Conservation (phyloP, 2,888 invertebrate genomes). For the Allolobophora icterica region DNA sequence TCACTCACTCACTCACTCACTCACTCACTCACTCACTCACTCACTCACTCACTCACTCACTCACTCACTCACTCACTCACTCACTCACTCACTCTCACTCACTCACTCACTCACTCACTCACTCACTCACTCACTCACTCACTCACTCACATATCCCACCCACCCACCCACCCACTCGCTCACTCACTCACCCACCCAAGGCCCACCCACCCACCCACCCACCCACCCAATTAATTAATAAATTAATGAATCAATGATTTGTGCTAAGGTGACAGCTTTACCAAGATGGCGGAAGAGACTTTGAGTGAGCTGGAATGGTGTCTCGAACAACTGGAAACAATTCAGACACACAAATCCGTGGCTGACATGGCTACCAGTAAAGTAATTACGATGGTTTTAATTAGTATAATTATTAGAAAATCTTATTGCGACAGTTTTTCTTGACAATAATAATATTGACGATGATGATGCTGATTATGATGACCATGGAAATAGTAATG, state of each 20-base stretch:
- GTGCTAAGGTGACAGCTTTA: constrained; percentile 81
- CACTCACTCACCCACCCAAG: background rate
- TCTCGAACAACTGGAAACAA: constrained; percentile 97
- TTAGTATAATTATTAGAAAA: too few relatives aligned
- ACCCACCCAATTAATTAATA: too few relatives aligned
- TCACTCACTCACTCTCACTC: background rate
- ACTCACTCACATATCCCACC: too few relatives aligned
- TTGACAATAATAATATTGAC: too few relatives aligned
- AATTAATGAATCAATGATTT: too few relatives aligned
- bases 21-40: background rate
- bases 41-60: background rate
- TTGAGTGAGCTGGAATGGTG: constrained; percentile 99
- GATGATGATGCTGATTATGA: too few relatives aligned
- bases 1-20: background rate
- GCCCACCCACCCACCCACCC: background rate
- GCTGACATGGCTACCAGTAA: constrained; percentile 99
- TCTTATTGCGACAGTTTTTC: too few relatives aligned
- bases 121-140: background rate
- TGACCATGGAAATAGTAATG: too few relatives aligned
- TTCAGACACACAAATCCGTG: constrained; percentile 98
- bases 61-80: background rate
- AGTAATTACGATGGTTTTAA: constrained; percentile 69
- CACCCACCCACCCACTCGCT: background rate
- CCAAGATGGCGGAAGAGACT: constrained; percentile 92
- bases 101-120: too few relatives aligned